These are phyloP conservation scores for Chrysemys picta DNA, from an alignment of 2,113 vertebrate genomes.

Conservation along the genomic window DNA sequence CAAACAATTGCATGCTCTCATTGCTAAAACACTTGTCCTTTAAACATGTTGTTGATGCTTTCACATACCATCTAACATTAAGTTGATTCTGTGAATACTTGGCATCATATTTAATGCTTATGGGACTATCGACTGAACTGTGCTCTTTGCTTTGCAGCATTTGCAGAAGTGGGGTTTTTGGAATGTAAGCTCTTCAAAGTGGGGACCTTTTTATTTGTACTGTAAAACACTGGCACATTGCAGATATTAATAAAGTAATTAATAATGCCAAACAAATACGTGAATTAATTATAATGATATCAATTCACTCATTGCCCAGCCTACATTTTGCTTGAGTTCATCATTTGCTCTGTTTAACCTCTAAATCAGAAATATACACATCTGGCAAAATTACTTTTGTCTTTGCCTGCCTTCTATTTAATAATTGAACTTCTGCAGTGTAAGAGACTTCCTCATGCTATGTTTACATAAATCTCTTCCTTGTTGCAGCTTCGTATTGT, in stretches of 20 bases:
- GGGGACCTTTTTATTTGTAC: not conserved
- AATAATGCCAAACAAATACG: not conserved
- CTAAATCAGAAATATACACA: not conserved
- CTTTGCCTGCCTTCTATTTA: not conserved
- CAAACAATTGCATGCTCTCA: not conserved
- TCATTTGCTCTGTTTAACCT: not conserved
- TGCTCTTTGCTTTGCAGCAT: not conserved
- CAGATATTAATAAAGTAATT: not conserved
- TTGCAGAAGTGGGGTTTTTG: not conserved
- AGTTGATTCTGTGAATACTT: rapidly evolving
- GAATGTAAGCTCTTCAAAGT: not conserved
- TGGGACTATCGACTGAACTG: not conserved
- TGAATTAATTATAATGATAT: not conserved
- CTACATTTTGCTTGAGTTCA: not conserved
- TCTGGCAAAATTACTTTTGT: not conserved
- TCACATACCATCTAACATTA: not conserved
- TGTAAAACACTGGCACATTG: not conserved
- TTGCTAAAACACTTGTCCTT: not conserved
- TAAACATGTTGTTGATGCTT: not conserved
- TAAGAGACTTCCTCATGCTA: not conserved
- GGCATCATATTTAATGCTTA: not conserved
- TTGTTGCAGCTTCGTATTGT: not conserved
- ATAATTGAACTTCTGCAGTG: not conserved
- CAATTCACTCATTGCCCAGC: not conserved
- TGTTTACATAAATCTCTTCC: not conserved